Percentiles rank a stretch among this genome's conserved stretches.
phyloP scores from a whole-genome alignment of 2,797 vertebrate species.

The Erethizon dorsatum region DNA sequence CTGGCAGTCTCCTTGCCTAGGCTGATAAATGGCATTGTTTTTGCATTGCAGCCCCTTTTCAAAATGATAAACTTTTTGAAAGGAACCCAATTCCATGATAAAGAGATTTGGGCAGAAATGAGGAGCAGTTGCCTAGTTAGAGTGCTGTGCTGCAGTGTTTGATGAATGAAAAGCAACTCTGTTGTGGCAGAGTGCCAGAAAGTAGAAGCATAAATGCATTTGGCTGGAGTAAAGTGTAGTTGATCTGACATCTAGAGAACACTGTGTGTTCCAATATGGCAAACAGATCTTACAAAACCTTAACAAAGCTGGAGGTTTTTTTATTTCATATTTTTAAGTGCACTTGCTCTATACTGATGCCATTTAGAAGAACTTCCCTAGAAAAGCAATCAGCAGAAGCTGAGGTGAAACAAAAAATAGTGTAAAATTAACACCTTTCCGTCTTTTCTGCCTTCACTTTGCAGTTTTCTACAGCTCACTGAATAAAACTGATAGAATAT shows the following conservation, averaged over 20 bases:
- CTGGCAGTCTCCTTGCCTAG: conserved; percentile 65
- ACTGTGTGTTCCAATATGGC: conserved; percentile 65
- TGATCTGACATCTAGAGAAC: conserved; percentile 80
- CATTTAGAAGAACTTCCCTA: conserved; percentile 64
- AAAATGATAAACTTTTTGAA: conserved; percentile 89
- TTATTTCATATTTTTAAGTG: conserved; percentile 68
- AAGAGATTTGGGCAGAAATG: conserved; percentile 90
- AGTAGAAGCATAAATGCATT: conserved; percentile 86
- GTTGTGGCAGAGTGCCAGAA: conserved; percentile 90
- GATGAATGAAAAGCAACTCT: conserved; percentile 93
- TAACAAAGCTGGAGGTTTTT: conserved; percentile 65
- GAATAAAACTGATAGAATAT: neutral
- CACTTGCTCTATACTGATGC: conserved; percentile 38
- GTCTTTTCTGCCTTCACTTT: neutral
- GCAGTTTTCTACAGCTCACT: neutral
- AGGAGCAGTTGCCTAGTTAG: conserved; percentile 88
- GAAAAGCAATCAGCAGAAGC: conserved; percentile 68
- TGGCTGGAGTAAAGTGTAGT: conserved; percentile 72
- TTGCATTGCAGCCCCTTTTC: conserved; percentile 84
- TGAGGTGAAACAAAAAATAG: neutral
- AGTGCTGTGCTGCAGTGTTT: conserved; percentile 86
- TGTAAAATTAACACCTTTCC: conserved; percentile 21
- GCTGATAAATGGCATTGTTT: conserved; percentile 87
- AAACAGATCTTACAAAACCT: conserved; percentile 67
- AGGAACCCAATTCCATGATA: conserved; percentile 88